Evolutionary conservation across 2,888 invertebrate genomes (phyloP).

Genomic region (Clusia tigrina): DNA sequence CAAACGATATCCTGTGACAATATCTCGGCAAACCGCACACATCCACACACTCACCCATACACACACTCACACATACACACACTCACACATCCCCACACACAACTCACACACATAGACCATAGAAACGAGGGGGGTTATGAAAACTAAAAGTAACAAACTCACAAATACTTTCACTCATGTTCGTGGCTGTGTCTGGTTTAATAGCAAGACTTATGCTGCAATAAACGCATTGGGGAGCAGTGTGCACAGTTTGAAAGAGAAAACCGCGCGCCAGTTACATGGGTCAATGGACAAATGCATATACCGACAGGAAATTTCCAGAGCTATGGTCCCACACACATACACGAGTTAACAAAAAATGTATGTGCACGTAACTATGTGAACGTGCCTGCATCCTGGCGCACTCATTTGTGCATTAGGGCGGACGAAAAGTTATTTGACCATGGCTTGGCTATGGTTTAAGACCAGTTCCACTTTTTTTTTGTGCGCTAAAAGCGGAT

Average conservation of each 20-base stretch:
- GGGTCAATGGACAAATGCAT: conserved; percentile 4
- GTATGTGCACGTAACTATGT: too few relatives aligned
- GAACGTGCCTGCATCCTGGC: background rate
- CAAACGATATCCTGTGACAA: conserved; percentile 13
- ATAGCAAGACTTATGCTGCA: background rate
- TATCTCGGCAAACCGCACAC: background rate
- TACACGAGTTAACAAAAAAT: too few relatives aligned
- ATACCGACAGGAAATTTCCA: conserved; percentile 9
- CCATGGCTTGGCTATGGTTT: background rate
- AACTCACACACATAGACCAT: background rate
- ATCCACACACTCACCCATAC: conserved; percentile 1
- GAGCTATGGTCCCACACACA: too few relatives aligned
- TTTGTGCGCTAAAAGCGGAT: too few relatives aligned
- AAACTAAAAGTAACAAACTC: too few relatives aligned
- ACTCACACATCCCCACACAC: background rate
- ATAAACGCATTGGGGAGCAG: too few relatives aligned
- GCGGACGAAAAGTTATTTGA: background rate
- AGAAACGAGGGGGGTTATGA: too few relatives aligned
- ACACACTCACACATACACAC: background rate
- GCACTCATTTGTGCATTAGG: background rate
- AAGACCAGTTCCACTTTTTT: background rate
- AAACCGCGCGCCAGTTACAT: background rate
- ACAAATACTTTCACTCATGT: background rate
- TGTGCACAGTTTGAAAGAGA: background rate
- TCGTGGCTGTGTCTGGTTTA: background rate